A percentile compares a stretch with the other conserved stretches of the same genome.
Evolutionary conservation across 2,797 vertebrate genomes (phyloP).

Genomic region (Cichlasoma orientale): DNA sequence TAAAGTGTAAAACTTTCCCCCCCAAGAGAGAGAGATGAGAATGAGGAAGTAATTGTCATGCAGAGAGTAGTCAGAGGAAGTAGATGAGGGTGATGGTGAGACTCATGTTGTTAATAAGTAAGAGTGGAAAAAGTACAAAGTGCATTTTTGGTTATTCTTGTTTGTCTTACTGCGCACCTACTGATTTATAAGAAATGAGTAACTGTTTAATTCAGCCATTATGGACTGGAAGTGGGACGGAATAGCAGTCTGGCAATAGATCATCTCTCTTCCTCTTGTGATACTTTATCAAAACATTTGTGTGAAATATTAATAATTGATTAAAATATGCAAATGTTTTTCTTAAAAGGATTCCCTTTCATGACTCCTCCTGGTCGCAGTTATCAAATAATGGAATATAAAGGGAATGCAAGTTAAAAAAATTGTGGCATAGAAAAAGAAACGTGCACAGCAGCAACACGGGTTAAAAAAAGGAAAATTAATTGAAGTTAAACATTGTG

Average conservation of each 20-base stretch:
- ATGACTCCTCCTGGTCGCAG: background rate
- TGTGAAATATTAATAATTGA: background rate
- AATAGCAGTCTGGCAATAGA: background rate
- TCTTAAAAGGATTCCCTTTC: background rate
- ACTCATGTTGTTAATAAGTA: background rate
- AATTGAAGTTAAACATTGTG: background rate
- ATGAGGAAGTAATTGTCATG: conserved; percentile 28
- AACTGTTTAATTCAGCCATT: background rate
- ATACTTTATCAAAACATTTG: accelerated
- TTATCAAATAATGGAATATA: background rate
- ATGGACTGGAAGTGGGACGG: background rate
- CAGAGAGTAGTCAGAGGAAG: conserved; percentile 21
- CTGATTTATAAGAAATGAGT: background rate
- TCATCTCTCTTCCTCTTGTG: background rate
- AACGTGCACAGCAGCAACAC: background rate
- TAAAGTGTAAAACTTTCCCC: background rate
- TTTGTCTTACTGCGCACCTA: background rate
- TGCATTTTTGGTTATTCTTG: background rate
- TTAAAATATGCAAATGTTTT: background rate
- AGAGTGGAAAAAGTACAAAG: background rate
- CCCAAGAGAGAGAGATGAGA: background rate
- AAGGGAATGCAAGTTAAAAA: background rate
- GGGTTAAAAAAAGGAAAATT: background rate
- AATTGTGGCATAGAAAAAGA: background rate
- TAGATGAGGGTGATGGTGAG: background rate